Base-by-base conservation (phyloP, 2,888 invertebrate species). In the Plebejus anna region DNA sequence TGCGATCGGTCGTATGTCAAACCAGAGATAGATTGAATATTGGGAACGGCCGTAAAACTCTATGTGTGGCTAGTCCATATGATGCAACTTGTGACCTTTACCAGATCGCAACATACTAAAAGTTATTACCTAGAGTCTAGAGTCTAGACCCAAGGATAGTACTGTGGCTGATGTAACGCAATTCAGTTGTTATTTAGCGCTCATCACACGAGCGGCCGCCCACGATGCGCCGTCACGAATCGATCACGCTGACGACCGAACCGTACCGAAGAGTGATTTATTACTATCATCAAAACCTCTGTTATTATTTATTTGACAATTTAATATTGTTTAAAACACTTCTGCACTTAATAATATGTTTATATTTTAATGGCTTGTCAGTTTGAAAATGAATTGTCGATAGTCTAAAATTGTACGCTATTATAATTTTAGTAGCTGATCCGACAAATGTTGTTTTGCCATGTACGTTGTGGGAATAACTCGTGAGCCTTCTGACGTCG, bases 281-380 rank as follows among this genome's bases (percentile, higher is more conserved):
- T 66, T 61, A 61, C 28, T 11, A 66, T 28, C 32, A 66, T 66
- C 61, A 13, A 66, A 66, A 22, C 61, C 4, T 13, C 28, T 0
- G 3, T 66, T 66, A 66, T 66, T 66, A 36, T 66, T 66, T 5
- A 66, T 66, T 66, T 16, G 66, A 66, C 66, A 66, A 66, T 66
- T 36, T 66, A 66, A 66, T 66, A 32, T 32, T 32, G 32, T 66
- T 66, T 13, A 13, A 36, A 36, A 66, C 2, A 16, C 13, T 32
- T 11, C 16, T 5, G 66, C 28, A 66, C 32, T 36, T 36, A 66
- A 36, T 4, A 32, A 36, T 4, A 32, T 32, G 66, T 66, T 13
- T 1, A 32, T 66, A 32, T 66, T 66, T 32, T 4, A 66, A 66
- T 66, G 32, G 32, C 66, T 66, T 66, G 32, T 13, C 16, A 66